Conservation (phyloP, 1,140 invertebrate genomes). For the Musca vetustissima region DNA sequence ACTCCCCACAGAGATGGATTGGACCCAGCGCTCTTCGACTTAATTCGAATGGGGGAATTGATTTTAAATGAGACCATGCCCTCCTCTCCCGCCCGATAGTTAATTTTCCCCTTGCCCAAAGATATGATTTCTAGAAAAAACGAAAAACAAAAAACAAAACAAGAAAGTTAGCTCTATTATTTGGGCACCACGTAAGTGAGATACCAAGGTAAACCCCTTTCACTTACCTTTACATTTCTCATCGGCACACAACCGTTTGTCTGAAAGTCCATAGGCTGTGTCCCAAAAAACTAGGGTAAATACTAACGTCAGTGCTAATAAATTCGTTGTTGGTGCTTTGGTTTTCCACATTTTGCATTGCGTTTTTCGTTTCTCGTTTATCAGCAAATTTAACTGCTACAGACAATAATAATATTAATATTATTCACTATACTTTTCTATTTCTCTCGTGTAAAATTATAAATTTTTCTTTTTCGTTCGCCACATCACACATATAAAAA, state of each 20-base stretch:
- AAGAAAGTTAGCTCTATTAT: slow-evolving; percentile 19
- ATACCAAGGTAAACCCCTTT: neutral
- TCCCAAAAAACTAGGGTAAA: neutral
- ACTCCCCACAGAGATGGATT: slow-evolving; percentile 71
- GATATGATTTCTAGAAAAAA: slow-evolving; percentile 66
- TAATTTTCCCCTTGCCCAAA: slow-evolving; percentile 62
- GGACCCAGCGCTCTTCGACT: slow-evolving; percentile 71
- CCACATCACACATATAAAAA: slow-evolving; percentile 22
- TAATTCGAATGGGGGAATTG: slow-evolving; percentile 66
- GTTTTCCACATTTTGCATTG: slow-evolving; percentile 20
- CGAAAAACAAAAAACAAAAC: neutral
- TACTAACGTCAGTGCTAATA: slow-evolving; percentile 5
- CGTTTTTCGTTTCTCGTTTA: slow-evolving; percentile 5
- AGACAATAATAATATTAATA: neutral
- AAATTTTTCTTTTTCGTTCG: slow-evolving; percentile 23
- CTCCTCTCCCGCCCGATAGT: slow-evolving; percentile 61
- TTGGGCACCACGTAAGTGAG: slow-evolving; percentile 27
- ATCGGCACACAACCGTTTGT: slow-evolving; percentile 65
- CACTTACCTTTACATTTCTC: slow-evolving; percentile 63
- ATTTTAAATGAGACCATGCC: slow-evolving; percentile 66
- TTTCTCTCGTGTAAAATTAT: slow-evolving; percentile 13
- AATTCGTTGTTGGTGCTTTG: slow-evolving; percentile 7
- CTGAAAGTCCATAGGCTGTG: slow-evolving; percentile 55
- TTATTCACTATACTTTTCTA: neutral
- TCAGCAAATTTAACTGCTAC: neutral